Conservation (phyloP, 2,113 vertebrate species). For the Neodontobutis hainanensis region DNA sequence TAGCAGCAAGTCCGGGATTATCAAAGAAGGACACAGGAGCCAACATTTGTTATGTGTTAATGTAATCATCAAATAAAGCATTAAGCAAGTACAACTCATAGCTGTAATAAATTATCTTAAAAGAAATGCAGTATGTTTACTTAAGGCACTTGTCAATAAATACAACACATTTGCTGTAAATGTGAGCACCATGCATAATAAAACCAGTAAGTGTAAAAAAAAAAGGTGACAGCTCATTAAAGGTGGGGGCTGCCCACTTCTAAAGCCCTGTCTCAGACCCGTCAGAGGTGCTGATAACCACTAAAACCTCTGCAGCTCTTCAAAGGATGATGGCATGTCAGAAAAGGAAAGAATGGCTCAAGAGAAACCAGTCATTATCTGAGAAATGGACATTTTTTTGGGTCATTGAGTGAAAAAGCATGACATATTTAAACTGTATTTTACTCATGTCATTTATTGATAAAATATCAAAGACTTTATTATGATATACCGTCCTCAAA, state of each 20-base stretch:
- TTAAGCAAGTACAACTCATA: constrained; percentile 15
- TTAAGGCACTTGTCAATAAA: constrained; percentile 1
- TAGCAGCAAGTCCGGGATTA: constrained; percentile 5
- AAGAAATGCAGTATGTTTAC: constrained; percentile 7
- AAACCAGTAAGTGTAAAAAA: constrained; percentile 51
- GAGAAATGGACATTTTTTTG: constrained; percentile 40
- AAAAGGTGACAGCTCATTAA: constrained; percentile 73
- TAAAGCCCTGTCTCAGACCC: constrained; percentile 50
- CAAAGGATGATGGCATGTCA: constrained; percentile 60
- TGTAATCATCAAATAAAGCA: not conserved
- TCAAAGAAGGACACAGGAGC: not conserved
- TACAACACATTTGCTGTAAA: constrained; percentile 1
- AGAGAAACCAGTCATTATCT: constrained; percentile 27
- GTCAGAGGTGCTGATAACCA: constrained; percentile 44
- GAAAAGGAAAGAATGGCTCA: constrained; percentile 46
- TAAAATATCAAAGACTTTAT: not conserved
- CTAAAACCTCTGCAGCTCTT: constrained; percentile 45
- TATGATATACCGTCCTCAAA: not conserved
- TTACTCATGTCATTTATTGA: not conserved
- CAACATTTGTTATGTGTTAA: not conserved
- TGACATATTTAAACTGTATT: not conserved
- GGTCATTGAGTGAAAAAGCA: constrained; percentile 7
- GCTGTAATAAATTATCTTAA: constrained; percentile 8
- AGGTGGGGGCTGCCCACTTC: constrained; percentile 55
- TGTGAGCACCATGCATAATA: constrained; percentile 53